Evolutionary conservation across 2,113 vertebrate genomes (phyloP).

Genomic region (Nothobranchius kuhntae): DNA sequence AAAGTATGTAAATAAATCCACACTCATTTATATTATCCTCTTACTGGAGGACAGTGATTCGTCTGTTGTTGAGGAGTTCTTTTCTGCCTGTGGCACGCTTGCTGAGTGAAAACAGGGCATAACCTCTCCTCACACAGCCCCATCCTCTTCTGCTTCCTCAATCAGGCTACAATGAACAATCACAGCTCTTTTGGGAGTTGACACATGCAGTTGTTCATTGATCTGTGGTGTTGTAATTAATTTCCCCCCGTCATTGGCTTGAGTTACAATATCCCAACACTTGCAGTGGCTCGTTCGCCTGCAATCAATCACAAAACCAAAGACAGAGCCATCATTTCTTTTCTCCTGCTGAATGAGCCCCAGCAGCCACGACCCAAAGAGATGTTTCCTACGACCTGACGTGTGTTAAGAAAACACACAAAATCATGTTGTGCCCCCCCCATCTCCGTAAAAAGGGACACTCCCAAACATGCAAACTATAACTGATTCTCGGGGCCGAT

Average conservation of each 20-base stretch:
- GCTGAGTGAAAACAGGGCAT: constrained; percentile 40
- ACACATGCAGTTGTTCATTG: constrained; percentile 75
- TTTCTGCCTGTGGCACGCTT: constrained; percentile 28
- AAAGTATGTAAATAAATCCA: constrained; percentile 20
- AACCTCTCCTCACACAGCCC: constrained; percentile 35
- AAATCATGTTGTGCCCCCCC: constrained; percentile 44
- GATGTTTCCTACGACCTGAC: constrained; percentile 36
- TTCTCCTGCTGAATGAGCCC: constrained; percentile 58
- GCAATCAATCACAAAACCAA: constrained; percentile 62
- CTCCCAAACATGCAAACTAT: constrained; percentile 34
- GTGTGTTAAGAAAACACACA: constrained; percentile 48
- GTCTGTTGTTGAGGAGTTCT: constrained; percentile 28
- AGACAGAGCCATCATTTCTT: constrained; percentile 36
- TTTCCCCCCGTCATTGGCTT: constrained; percentile 66
- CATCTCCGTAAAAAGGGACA: constrained; percentile 44
- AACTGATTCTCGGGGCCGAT: constrained; percentile 66
- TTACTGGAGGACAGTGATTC: constrained; percentile 1
- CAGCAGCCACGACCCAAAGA: constrained; percentile 32
- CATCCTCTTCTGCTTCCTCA: constrained; percentile 39
- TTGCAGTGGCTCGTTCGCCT: constrained; percentile 49
- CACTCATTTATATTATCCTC: constrained; percentile 14
- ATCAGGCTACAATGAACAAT: constrained; percentile 67
- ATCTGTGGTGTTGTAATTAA: constrained; percentile 78
- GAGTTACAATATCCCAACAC: constrained; percentile 71
- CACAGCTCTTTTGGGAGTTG: constrained; percentile 70